phyloP scores from a whole-genome alignment of 2,113 vertebrate species.

The Caracal caracal region DNA sequence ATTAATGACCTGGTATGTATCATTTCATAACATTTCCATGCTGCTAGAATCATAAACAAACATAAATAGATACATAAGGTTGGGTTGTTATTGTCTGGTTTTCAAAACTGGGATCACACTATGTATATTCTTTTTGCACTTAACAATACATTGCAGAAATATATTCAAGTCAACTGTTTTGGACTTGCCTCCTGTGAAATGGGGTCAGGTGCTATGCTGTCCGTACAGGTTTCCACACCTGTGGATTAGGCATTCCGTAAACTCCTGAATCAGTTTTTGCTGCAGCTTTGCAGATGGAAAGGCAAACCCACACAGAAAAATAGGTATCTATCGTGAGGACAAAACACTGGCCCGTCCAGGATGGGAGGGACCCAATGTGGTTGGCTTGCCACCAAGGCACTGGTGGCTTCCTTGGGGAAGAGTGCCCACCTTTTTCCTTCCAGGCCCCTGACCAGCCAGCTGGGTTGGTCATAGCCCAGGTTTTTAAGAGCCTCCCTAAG shows the following conservation, averaged over 20 bases:
- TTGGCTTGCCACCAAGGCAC: background rate
- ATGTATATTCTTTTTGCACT: background rate
- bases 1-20: background rate
- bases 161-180: background rate
- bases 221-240: background rate
- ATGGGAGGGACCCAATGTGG: background rate
- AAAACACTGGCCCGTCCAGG: background rate
- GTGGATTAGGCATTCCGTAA: background rate
- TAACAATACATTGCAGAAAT: background rate
- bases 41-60: background rate
- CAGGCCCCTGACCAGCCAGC: background rate
- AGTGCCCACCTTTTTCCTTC: background rate
- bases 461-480: background rate
- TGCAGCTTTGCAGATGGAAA: background rate
- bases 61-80: background rate
- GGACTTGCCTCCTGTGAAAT: background rate
- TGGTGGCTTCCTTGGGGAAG: background rate
- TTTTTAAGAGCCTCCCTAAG: background rate
- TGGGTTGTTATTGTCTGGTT: background rate
- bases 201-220: background rate
- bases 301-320: background rate
- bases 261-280: background rate
- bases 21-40: background rate
- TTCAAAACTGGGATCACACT: background rate
- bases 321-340: background rate